phyloP scores from a whole-genome alignment of 2,888 invertebrate genomes.

The Machimus atricapillus region DNA sequence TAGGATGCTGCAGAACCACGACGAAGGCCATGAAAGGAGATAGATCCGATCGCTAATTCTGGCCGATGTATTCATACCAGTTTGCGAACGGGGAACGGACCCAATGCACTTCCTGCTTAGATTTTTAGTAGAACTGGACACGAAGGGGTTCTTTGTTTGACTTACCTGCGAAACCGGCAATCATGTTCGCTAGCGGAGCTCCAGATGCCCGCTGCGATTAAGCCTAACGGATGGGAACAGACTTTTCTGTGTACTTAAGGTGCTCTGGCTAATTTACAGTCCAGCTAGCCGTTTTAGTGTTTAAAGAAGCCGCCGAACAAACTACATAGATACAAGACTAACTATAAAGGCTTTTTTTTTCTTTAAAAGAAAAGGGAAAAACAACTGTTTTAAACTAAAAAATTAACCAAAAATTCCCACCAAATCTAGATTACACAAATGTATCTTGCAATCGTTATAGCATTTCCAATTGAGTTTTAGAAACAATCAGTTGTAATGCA shows the following conservation, averaged over 20 bases:
- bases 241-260: background rate
- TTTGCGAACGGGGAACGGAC: background rate
- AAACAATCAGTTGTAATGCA: no score
- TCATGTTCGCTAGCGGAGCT: background rate
- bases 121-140: background rate
- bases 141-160: background rate
- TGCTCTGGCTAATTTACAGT: background rate
- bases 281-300: background rate
- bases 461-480: no score
- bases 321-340: background rate
- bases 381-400: no score
- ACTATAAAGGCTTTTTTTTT: no score
- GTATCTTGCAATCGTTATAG: no score
- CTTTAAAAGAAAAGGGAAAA: no score
- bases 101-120: background rate
- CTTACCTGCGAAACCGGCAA: background rate
- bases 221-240: background rate
- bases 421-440: no score
- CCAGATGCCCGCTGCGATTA: background rate
- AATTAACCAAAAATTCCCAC: no score
- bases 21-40: background rate
- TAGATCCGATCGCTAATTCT: slow-evolving; percentile 2
- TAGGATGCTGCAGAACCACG: background rate
- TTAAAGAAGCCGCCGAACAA: background rate
- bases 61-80: background rate